Conservation (phyloP, 2,888 invertebrate species). For the Tetanocera ferruginea region DNA sequence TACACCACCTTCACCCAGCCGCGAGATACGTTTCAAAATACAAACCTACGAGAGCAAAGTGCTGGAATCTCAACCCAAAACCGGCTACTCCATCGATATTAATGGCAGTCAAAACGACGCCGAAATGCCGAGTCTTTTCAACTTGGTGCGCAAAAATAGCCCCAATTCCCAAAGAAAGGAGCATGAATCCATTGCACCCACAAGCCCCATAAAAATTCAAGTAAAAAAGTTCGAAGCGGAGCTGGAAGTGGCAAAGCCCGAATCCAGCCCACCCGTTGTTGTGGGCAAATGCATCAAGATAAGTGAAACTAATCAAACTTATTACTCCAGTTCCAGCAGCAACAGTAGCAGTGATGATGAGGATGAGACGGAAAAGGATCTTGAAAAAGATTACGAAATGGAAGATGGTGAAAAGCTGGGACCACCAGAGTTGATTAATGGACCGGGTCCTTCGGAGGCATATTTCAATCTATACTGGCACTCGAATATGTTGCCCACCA, state of each 20-base stretch:
- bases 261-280: slow-evolving; percentile 55
- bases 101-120: slow-evolving; percentile 64
- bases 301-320: slow-evolving; percentile 56
- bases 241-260: neutral
- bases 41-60: slow-evolving; percentile 68
- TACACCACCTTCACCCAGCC: slow-evolving; percentile 49
- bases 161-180: slow-evolving; percentile 53
- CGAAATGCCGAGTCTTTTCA: slow-evolving; percentile 77
- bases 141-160: slow-evolving; percentile 77
- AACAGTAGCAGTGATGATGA: slow-evolving; percentile 58
- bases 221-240: neutral
- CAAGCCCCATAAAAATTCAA: slow-evolving; percentile 6
- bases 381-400: slow-evolving; percentile 65
- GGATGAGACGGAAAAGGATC: slow-evolving; percentile 50
- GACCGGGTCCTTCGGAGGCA: slow-evolving; percentile 69
- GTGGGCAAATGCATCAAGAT: slow-evolving; percentile 68
- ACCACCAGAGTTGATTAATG: slow-evolving; percentile 68
- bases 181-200: slow-evolving; percentile 43
- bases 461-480: slow-evolving; percentile 70
- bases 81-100: slow-evolving; percentile 58
- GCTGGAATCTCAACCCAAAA: slow-evolving; percentile 51
- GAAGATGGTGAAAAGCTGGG: slow-evolving; percentile 70
- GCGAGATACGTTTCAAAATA: slow-evolving; percentile 68
- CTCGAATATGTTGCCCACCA: slow-evolving; percentile 69
- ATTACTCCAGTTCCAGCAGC: slow-evolving; percentile 65